These are phyloP conservation scores for Acanthornis magna DNA, from an alignment of 2,797 vertebrate genomes.

Conservation along the genomic window DNA sequence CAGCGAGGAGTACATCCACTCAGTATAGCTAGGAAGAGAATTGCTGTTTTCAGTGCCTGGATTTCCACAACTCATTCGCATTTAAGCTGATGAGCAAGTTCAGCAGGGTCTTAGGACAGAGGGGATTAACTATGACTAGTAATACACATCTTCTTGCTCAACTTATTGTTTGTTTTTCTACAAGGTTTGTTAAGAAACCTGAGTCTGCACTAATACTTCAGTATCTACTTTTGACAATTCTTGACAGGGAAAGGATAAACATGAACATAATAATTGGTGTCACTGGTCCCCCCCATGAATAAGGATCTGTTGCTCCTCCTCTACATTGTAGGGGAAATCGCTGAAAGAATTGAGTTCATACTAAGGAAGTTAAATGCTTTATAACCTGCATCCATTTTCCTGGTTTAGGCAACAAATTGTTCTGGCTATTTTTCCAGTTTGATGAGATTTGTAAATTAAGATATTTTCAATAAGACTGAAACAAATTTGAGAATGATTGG, in stretches of 20 bases:
- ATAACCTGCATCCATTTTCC: not conserved
- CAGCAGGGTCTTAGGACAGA: not conserved
- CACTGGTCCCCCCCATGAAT: not conserved
- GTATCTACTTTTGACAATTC: not conserved
- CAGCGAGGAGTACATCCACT: not conserved
- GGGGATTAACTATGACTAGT: not conserved
- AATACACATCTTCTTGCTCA: not conserved
- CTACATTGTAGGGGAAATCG: not conserved
- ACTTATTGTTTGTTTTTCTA: slow-evolving; percentile 6
- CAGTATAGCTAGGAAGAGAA: not conserved
- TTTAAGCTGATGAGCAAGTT: not conserved
- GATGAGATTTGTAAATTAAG: not conserved
- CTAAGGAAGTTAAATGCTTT: not conserved
- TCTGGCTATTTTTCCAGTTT: not conserved
- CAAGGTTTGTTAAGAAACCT: not conserved
- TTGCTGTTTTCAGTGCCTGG: not conserved
- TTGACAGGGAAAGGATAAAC: not conserved
- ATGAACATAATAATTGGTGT: not conserved
- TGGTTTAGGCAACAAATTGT: not conserved
- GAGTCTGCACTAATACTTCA: not conserved
- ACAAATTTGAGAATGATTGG: not conserved
- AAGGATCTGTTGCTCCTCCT: not conserved
- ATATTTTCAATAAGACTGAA: not conserved
- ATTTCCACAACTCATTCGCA: not conserved
- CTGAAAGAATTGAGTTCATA: not conserved